Conservation (phyloP, 2,888 invertebrate species). For the Latrodectus elegans region DNA sequence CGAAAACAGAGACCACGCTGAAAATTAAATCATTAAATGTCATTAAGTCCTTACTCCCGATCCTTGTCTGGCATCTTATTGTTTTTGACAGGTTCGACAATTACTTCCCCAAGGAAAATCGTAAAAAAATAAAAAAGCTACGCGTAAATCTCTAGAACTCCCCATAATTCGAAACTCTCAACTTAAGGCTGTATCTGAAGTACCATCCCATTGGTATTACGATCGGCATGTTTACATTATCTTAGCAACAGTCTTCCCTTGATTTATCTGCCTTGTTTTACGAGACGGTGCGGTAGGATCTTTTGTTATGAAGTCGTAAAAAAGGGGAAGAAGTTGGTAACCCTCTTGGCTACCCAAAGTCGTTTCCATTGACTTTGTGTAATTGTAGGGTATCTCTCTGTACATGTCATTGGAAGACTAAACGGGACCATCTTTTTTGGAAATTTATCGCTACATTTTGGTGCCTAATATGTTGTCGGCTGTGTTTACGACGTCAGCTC, state of each 20-base stretch:
- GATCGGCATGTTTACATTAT: slow-evolving; percentile 35
- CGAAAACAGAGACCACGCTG: not conserved
- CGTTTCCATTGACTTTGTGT: not conserved
- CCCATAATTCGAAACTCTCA: not conserved
- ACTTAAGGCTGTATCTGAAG: not conserved
- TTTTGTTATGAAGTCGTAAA: slow-evolving; percentile 34
- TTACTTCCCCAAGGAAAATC: not conserved
- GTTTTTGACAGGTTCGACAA: slow-evolving; percentile 2
- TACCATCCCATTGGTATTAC: not conserved
- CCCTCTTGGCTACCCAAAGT: not conserved
- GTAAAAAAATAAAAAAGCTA: not conserved
- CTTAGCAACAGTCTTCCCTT: slow-evolving; percentile 9
- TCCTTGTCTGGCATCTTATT: not conserved
- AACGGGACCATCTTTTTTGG: slow-evolving; percentile 9
- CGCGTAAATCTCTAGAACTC: not conserved
- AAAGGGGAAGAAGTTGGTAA: not conserved
- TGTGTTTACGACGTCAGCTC: slow-evolving; percentile 17
- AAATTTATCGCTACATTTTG: slow-evolving; percentile 31
- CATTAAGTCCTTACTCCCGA: slow-evolving; percentile 15
- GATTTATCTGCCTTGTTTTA: slow-evolving; percentile 53
- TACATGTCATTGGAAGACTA: not conserved
- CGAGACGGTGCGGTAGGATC: slow-evolving; percentile 13
- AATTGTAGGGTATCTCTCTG: not conserved
- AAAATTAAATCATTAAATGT: slow-evolving; percentile 56
- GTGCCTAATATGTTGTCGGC: slow-evolving; percentile 13